These are phyloP conservation scores for Siniperca scherzeri DNA, from an alignment of 2,797 vertebrate genomes.

Conservation along the genomic window DNA sequence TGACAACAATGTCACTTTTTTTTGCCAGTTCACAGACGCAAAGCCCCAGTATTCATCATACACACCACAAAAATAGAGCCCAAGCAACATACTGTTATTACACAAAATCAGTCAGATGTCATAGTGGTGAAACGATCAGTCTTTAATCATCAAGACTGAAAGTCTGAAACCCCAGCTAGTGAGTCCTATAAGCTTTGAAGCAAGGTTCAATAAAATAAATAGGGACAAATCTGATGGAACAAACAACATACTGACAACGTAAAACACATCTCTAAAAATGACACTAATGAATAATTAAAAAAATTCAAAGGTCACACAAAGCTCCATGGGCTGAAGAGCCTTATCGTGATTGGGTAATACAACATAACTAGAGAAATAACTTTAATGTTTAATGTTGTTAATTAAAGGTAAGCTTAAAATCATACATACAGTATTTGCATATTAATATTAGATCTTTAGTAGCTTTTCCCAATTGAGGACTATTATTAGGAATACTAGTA, in stretches of 20 bases:
- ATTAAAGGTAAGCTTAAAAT: background rate
- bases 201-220: background rate
- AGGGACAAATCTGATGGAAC: background rate
- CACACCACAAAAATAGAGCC: background rate
- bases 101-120: slow-evolving; percentile 3
- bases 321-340: background rate
- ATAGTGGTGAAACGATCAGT: background rate
- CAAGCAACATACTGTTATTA: background rate
- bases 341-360: background rate
- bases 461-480: background rate
- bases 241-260: background rate
- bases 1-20: slow-evolving; percentile 13
- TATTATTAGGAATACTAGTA: no score
- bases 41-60: background rate
- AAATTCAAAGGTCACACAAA: background rate
- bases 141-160: background rate
- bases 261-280: background rate
- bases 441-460: no score
- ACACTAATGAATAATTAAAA: background rate
- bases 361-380: background rate
- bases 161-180: background rate
- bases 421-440: background rate
- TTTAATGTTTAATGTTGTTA: background rate
- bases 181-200: background rate
- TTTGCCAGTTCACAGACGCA: background rate